Base-by-base conservation (phyloP, 2,113 vertebrate species). In the Corythoichthys intestinalis region DNA sequence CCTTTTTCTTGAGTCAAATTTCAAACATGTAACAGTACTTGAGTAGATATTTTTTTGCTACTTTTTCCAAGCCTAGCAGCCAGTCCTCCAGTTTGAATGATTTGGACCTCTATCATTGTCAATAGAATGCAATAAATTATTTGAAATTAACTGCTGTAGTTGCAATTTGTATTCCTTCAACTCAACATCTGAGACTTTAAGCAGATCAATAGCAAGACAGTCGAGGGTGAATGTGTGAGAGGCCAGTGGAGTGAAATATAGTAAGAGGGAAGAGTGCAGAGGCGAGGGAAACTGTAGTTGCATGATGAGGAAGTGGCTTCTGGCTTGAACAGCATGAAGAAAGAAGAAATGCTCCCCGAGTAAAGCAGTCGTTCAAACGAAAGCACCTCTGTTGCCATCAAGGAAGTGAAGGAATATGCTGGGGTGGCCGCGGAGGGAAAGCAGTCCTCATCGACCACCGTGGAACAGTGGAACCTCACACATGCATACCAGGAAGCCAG, bases 401-500 rank as follows among this genome's bases (percentile, higher is more conserved):
- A 85, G 84, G 86, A 90, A 88, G 83, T 86, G 75, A 69, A 69
- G 83, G 78, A 54, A 79, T 50, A 70, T 78, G 68, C 71, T 76
- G 87, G 87, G 79, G 83, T 71, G 0, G 46, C 37, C 60, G 28
- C 64, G 41, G 75, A 76, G 70, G 66, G 82, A 85, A 86, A 81
- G 81, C 67, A 78, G 75, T 81, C 81, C 84, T 83, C 84, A 83
- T 87, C 75, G 79, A 86, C 86, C 69, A 75, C 79, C 74, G 82
- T 83, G 87, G 82, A 90, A 82, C 83, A 84, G 73, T 61, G 67
- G 50, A 61, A 69, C 56, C 54, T 68, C 20, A 70, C 46, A 70
- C 76, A 75, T 59, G 75, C 78, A 79, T 67, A 87, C 87, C 86
- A 90, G 90, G 88, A 91, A 90, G 85, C 80, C 85, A 37, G 86